Base-by-base conservation (phyloP, 1,140 invertebrate genomes). In the Drosophila sturtevanti region DNA sequence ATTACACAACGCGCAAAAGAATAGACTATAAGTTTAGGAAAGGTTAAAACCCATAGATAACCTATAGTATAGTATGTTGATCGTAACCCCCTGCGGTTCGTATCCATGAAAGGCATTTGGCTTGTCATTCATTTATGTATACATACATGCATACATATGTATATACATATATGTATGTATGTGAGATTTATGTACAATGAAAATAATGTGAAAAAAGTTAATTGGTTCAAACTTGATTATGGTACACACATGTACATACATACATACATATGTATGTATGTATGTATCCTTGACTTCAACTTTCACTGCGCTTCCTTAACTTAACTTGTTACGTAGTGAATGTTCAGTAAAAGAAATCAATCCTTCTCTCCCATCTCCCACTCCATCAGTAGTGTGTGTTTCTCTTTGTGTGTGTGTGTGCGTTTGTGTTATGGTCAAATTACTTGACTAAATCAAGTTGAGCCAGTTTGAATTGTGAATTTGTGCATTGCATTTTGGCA, bases 371-470 rank as follows among this genome's bases (percentile, higher is more conserved):
- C 34, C 11, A 1, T 34, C 3, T 5, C 5, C 1, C 38, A 5
- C n/a, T n/a, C 38, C n/a, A 1, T 24, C 24, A 2, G n/a, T n/a
- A n/a, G n/a, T n/a, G n/a, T n/a, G n/a, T n/a, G n/a, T n/a, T n/a
- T 11, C 12, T n/a, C 35, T n/a, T 4, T 38, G 37, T 38, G 14
- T n/a, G n/a, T n/a, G n/a, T n/a, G n/a, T 38, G 14, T 62, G 58
- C 6, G 12, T 21, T 27, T 34, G 37, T n/a, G 2, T 21, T 70
- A 64, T 76, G 72, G 74, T 35, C 74, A 77, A 69, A 38, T 73
- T 54, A 77, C 74, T 77, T 37, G 38, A 16, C 41, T 18, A 60
- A 65, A 77, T 77, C 73, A 62, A 77, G 74, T 77, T 67, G 37
- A 61, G 72, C 74, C 74, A 61, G 74, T 77, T 77, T 60, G 48